Conservation (phyloP, 2,888 invertebrate genomes). For the Callyntrura guangdongensis region DNA sequence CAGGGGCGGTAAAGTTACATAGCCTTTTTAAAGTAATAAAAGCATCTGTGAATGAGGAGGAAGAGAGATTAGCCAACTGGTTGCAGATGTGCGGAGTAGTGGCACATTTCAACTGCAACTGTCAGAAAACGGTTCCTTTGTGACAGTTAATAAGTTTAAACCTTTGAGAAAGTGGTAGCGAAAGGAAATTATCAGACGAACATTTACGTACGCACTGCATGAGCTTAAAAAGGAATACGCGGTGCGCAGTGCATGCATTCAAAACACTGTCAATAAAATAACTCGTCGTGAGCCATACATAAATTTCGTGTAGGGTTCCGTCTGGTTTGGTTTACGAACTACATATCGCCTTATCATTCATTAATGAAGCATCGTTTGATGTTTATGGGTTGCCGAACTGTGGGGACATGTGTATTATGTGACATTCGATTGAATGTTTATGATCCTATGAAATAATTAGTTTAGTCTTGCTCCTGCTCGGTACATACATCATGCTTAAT, state of each 20-base stretch:
- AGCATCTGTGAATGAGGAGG: not conserved
- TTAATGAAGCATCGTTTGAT: not conserved
- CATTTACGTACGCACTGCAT: slow-evolving; percentile 5
- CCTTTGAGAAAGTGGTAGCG: slow-evolving; percentile 4
- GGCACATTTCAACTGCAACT: slow-evolving; percentile 61
- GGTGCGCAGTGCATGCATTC: not conserved
- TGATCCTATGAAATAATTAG: no score
- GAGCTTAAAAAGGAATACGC: slow-evolving; percentile 2
- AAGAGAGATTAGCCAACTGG: slow-evolving; percentile 16
- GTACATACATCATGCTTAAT: no score
- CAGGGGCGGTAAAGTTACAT: no score
- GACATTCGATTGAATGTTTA: no score
- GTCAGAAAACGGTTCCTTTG: slow-evolving; percentile 67
- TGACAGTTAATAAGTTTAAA: slow-evolving; percentile 56
- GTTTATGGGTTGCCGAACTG: not conserved
- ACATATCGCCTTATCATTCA: not conserved
- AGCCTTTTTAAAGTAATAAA: not conserved
- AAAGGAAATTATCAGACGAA: slow-evolving; percentile 40
- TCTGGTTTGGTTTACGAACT: not conserved
- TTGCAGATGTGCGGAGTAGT: slow-evolving; percentile 39
- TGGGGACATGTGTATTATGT: no score
- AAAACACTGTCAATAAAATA: no score
- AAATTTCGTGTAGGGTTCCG: no score
- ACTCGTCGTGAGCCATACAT: no score
- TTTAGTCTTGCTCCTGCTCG: not conserved